Percentiles rank a stretch among this genome's conserved stretches.
These are phyloP conservation scores for Aspiorhynchus laticeps DNA, from an alignment of 2,113 vertebrate genomes.

Conservation along the genomic window DNA sequence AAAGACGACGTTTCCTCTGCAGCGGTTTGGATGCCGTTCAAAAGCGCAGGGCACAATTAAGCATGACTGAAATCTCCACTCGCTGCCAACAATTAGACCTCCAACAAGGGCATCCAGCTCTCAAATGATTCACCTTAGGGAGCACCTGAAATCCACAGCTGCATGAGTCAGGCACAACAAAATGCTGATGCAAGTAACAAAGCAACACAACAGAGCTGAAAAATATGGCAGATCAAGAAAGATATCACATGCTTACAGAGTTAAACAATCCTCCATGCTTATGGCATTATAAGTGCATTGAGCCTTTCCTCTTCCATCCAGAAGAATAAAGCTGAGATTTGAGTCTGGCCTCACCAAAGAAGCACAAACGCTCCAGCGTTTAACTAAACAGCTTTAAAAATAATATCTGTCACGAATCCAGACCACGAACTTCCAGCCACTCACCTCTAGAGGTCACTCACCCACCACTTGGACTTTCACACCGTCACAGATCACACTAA, in stretches of 20 bases:
- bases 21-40: constrained; percentile 43
- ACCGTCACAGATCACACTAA: too few relatives aligned
- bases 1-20: constrained; percentile 35
- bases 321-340: neutral
- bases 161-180: constrained; percentile 15
- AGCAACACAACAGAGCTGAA: neutral
- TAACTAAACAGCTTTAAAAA: neutral
- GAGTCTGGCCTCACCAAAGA: neutral
- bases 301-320: neutral
- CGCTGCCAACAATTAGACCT: constrained; percentile 29
- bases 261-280: neutral
- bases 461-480: too few relatives aligned
- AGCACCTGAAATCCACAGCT: constrained; percentile 11
- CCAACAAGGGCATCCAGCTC: constrained; percentile 29
- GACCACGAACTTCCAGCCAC: too few relatives aligned
- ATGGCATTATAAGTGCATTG: neutral
- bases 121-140: constrained; percentile 28
- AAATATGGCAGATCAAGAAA: neutral
- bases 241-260: neutral
- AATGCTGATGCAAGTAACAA: neutral
- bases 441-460: too few relatives aligned
- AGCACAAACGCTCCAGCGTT: constrained; percentile 9
- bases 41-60: neutral
- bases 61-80: neutral
- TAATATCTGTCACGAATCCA: too few relatives aligned